Evolutionary conservation across 2,113 vertebrate species (phyloP), one percentile per base, ranked within the genome.

Genomic region (Hyperoodon ampullatus): DNA sequence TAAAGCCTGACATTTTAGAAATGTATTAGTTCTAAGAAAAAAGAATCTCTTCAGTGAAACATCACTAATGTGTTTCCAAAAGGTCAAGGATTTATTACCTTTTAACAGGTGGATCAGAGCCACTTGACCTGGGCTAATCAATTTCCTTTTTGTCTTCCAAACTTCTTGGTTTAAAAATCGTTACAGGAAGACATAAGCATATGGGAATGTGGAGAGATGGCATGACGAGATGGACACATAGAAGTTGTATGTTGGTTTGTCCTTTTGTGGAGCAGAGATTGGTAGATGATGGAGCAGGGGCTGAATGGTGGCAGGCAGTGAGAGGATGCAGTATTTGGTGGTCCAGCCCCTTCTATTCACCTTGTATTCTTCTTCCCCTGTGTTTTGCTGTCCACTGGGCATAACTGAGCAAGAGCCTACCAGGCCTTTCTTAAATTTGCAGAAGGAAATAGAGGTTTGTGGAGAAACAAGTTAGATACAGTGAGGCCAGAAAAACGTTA

Each of bases 1-100:
- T 93, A 86, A 95, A 93, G 87, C 44, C 74, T 96, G 97, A 93
- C 95, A 98, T 98, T 97, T 97, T 92, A 92, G 83, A 93, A 68
- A 96, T 19, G 44, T 93, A 87, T 82, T 96, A 63, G 72, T 94
- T 92, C 47, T 3, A 35, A 96, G 90, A 92, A 84, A 94, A 90
- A 50, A 47, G 75, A 96, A 68, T 93, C 83, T 96, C 72, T 92
- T 84, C 97, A 94, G 72, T 92, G 94, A 96, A 97, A 97, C 83
- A 89, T 95, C 44, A 86, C 28, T 95, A 92, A 83, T 84, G 78
- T 88, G 61, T 83, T 92, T 93, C 58, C 26, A 44, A 96, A 97
- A 97, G 96, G 93, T 98, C 96, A 97, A 93, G 72, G 83, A 23
- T 92, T 94, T 97, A 89, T 97, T 93, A 91, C 42, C 4, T 92